A percentile compares a stretch with the other conserved stretches of the same genome.
Evolutionary conservation across 2,888 invertebrate species (phyloP).

Genomic region (Lycophotia porphyrea): DNA sequence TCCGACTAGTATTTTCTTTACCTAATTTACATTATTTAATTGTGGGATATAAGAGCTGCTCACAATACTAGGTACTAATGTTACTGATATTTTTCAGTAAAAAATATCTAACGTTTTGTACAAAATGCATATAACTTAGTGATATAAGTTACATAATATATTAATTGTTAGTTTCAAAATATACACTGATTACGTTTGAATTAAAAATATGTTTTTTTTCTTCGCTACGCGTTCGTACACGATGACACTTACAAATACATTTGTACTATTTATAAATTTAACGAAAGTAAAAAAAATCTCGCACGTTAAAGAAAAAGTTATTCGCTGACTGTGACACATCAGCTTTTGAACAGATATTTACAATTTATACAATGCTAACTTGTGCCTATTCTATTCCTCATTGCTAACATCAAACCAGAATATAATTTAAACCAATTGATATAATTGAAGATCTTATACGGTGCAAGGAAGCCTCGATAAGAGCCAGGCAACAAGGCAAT

Average conservation of each 20-base stretch:
- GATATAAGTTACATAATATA: conserved; percentile 74
- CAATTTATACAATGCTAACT: conserved; percentile 77
- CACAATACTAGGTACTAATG: conserved; percentile 71
- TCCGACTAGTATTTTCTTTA: conserved; percentile 83
- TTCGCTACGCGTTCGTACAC: conserved; percentile 62
- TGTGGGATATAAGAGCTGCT: conserved; percentile 86
- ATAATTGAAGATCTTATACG: conserved; percentile 24
- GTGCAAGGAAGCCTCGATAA: conserved; percentile 27
- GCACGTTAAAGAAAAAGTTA: conserved; percentile 75
- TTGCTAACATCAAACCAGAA: conserved; percentile 56
- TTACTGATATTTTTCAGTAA: conserved; percentile 77
- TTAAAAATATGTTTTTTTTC: conserved; percentile 71
- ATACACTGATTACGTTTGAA: conserved; percentile 75
- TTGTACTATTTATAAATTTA: conserved; percentile 89
- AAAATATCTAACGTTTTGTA: conserved; percentile 87
- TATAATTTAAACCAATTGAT: conserved; percentile 47
- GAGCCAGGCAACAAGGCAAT: background rate
- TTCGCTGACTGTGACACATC: conserved; percentile 70
- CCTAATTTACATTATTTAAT: conserved; percentile 74
- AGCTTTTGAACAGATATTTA: conserved; percentile 79
- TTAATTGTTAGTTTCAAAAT: conserved; percentile 79
- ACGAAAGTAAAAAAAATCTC: conserved; percentile 72
- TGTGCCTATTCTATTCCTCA: conserved; percentile 64
- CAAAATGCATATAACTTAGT: conserved; percentile 82
- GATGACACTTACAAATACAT: conserved; percentile 83